These are phyloP conservation scores for Protonibea diacanthus DNA, from an alignment of 2,797 vertebrate genomes.

Conservation along the genomic window DNA sequence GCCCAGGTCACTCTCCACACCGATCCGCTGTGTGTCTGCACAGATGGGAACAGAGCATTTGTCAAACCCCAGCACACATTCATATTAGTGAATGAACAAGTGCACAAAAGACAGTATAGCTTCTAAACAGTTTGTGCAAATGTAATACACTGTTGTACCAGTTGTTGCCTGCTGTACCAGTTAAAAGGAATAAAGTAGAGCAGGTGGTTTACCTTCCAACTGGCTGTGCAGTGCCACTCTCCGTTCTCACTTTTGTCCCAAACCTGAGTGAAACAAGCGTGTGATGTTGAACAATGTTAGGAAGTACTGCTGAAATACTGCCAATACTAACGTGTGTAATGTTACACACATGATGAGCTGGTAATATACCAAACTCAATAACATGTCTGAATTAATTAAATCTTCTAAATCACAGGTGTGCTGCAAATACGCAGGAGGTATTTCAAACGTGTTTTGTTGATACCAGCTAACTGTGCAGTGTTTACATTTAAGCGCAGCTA, in stretches of 20 bases:
- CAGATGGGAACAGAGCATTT: background rate
- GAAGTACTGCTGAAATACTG: background rate
- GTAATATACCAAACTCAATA: background rate
- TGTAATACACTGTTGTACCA: no score
- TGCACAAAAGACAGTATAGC: background rate
- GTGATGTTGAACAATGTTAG: background rate
- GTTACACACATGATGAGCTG: background rate
- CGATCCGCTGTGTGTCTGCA: slow-evolving; percentile 96
- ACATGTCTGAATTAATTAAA: background rate
- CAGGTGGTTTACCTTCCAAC: slow-evolving; percentile 93
- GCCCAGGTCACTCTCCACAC: slow-evolving; percentile 99
- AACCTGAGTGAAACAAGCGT: slow-evolving; percentile 84
- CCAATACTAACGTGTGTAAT: no score
- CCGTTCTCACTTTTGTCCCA: slow-evolving; percentile 99
- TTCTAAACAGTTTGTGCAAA: background rate
- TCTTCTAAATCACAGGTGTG: no score
- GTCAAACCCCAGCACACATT: background rate
- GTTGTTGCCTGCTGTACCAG: background rate
- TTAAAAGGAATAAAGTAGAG: background rate
- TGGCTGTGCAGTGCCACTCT: slow-evolving; percentile 98
- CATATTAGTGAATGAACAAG: background rate
- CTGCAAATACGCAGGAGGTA: background rate
- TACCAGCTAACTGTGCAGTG: background rate
- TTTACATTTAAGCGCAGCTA: background rate
- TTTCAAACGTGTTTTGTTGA: background rate